Conservation (phyloP, 1,140 invertebrate species). For the Delia radicum region DNA sequence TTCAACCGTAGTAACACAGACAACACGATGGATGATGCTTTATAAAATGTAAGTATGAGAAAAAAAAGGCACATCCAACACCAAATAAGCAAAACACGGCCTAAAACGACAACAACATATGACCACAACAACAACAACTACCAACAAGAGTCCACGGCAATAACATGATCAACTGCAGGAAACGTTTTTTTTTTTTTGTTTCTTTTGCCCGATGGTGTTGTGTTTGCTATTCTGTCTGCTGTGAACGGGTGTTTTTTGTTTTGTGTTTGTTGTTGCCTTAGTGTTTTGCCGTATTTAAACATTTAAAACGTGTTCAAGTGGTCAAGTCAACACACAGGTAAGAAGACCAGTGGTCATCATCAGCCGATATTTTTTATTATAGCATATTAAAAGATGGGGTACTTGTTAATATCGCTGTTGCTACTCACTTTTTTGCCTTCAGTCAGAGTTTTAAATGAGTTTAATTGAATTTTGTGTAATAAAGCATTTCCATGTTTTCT, state of each 20-base stretch:
- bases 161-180: conserved; percentile 6
- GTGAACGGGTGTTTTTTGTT: not conserved
- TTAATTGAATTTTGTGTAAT: not conserved
- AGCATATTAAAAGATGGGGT: not conserved
- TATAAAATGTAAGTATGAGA: not conserved
- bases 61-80: not conserved
- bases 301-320: conserved; percentile 13
- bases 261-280: not conserved
- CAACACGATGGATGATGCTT: conserved; percentile 1
- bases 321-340: not conserved
- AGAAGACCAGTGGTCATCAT: conserved; percentile 11
- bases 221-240: not conserved
- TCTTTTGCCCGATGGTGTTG: not conserved
- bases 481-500: too few relatives aligned
- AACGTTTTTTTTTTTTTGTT: conserved; percentile 13
- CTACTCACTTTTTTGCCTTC: not conserved
- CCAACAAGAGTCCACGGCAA: conserved; percentile 2
- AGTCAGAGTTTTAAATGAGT: not conserved
- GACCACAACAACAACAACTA: not conserved
- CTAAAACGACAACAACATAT: not conserved
- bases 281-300: not conserved
- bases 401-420: not conserved
- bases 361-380: conserved; percentile 10
- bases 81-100: conserved; percentile 18
- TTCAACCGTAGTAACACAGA: not conserved